Evolutionary conservation across 2,797 vertebrate genomes (phyloP).

Genomic region (Neostethus bicornis): DNA sequence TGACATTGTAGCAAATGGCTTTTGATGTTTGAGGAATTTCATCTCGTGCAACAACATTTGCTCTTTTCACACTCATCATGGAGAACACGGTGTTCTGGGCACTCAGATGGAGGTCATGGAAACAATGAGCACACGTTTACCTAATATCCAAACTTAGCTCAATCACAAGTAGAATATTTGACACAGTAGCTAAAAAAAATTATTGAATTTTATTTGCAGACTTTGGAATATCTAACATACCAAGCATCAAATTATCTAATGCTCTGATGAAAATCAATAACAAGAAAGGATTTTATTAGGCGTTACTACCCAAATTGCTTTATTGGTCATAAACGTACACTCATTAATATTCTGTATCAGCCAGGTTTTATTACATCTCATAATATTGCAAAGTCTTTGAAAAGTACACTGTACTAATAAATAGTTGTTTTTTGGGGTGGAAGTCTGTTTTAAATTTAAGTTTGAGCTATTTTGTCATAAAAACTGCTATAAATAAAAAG

Average conservation of each 20-base stretch:
- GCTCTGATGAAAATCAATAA: not conserved
- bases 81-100: constrained; percentile 32
- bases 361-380: not conserved
- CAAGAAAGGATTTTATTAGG: not conserved
- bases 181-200: not conserved
- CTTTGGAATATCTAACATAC: constrained; percentile 17
- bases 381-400: not conserved
- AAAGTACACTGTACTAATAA: not conserved
- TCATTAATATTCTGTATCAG: not conserved
- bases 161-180: not conserved
- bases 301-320: not conserved
- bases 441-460: not conserved
- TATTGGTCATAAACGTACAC: not conserved
- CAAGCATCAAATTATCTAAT: not conserved
- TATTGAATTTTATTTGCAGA: not conserved
- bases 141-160: not conserved
- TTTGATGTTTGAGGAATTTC: constrained; percentile 17
- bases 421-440: not conserved
- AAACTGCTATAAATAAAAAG: no score
- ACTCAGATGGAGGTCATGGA: constrained; percentile 30
- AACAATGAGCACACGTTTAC: constrained; percentile 25
- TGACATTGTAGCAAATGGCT: constrained; percentile 1
- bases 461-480: not conserved
- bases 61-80: constrained; percentile 13
- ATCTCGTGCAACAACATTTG: not conserved